Percentiles rank a stretch among this genome's conserved stretches.
phyloP scores from a whole-genome alignment of 2,113 vertebrate species.

The Istiophorus platypterus region DNA sequence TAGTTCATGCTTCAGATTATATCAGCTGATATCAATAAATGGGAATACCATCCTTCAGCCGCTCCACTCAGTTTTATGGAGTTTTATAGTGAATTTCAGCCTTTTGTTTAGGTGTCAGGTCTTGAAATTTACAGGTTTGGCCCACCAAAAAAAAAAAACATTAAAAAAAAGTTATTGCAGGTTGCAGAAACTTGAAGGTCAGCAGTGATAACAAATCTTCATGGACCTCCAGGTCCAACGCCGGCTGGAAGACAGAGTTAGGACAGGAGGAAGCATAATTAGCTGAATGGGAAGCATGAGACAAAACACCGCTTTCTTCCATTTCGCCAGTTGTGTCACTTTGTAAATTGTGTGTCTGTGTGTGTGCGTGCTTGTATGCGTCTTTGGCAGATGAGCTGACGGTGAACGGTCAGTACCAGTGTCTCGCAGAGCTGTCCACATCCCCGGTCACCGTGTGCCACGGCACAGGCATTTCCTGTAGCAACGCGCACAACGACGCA shows the following conservation, averaged over 20 bases:
- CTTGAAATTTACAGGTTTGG: too few species aligned
- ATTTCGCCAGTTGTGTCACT: neutral
- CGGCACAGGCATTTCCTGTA: slow-evolving; percentile 86
- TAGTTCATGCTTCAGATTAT: neutral
- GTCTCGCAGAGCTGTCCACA: slow-evolving; percentile 88
- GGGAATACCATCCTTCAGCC: too few species aligned
- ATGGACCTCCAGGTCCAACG: neutral
- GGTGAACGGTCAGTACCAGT: slow-evolving; percentile 88
- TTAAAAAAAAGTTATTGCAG: too few species aligned
- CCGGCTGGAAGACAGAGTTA: neutral
- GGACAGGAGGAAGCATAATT: neutral
- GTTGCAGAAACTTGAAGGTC: neutral
- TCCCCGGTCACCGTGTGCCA: slow-evolving; percentile 88
- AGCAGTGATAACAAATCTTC: too few species aligned
- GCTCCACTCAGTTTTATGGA: too few species aligned
- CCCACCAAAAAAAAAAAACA: too few species aligned
- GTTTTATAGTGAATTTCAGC: too few species aligned
- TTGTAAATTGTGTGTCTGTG: slow-evolving; percentile 1
- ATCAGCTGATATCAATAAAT: neutral
- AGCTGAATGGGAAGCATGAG: neutral
- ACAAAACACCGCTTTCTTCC: neutral
- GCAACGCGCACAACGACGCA: slow-evolving; percentile 86
- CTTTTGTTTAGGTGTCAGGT: too few species aligned
- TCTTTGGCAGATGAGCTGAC: slow-evolving; percentile 87
- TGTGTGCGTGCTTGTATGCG: neutral